phyloP scores from a whole-genome alignment of 2,113 vertebrate genomes.

The Hippocampus zosterae region DNA sequence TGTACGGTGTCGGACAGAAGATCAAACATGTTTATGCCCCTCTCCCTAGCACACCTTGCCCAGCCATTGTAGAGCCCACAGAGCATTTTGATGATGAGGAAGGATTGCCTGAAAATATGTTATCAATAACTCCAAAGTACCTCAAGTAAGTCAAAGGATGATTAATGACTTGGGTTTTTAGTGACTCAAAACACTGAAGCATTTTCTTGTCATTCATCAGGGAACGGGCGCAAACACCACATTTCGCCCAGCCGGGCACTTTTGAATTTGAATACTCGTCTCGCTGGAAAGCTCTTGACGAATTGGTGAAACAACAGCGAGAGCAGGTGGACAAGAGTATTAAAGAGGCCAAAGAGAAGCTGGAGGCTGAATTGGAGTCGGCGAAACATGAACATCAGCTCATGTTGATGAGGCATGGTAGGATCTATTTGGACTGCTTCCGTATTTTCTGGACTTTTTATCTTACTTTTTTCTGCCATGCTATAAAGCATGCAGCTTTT shows the following conservation, averaged over 20 bases:
- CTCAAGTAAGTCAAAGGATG: constrained; percentile 79
- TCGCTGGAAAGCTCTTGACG: constrained; percentile 95
- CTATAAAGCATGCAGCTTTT: no score
- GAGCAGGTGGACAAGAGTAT: constrained; percentile 95
- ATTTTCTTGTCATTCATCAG: constrained; percentile 48
- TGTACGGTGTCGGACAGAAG: no score
- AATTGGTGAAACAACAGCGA: constrained; percentile 94
- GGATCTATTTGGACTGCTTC: not conserved
- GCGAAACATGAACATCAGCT: constrained; percentile 96
- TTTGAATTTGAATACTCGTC: constrained; percentile 98
- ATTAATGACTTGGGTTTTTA: not conserved
- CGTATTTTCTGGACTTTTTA: no score
- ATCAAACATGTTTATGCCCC: not conserved
- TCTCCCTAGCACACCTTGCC: constrained; percentile 84
- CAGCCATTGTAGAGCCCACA: constrained; percentile 91
- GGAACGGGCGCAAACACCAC: constrained; percentile 87
- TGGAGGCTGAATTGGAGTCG: constrained; percentile 96
- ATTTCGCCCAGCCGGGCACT: constrained; percentile 93
- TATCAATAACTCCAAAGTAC: constrained; percentile 90
- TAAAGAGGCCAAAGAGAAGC: constrained; percentile 91
- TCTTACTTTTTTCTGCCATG: no score
- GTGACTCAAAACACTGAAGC: not conserved
- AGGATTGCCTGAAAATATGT: constrained; percentile 88
- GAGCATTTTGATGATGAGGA: constrained; percentile 96
- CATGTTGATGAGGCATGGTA: constrained; percentile 98